Percentiles rank a stretch among this genome's conserved stretches.
phyloP scores from a whole-genome alignment of 2,797 vertebrate genomes.

The Chaetodon trifasciatus region DNA sequence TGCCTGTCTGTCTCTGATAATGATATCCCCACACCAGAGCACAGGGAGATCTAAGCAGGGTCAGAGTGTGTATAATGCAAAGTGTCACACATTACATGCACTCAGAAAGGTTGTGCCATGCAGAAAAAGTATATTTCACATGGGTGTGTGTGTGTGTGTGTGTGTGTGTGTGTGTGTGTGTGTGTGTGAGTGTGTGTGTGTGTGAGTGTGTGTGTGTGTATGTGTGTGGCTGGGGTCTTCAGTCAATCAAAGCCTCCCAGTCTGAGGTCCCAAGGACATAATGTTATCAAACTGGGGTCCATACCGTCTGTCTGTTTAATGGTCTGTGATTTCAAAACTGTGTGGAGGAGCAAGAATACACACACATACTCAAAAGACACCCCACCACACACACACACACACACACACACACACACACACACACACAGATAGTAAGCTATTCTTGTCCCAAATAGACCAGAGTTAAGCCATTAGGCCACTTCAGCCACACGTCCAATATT shows the following conservation, averaged over 20 bases:
- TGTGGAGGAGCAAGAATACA: constrained; percentile 6
- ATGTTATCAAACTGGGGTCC: background rate
- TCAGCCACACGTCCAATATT: constrained; percentile 79
- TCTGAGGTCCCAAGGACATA: constrained; percentile 2
- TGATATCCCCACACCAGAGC: constrained; percentile 49
- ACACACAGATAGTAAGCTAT: constrained; percentile 64
- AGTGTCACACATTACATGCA: constrained; percentile 44
- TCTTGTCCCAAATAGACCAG: constrained; percentile 71
- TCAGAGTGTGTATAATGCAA: constrained; percentile 49
- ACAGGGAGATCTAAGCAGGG: constrained; percentile 47
- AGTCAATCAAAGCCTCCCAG: constrained; percentile 4
- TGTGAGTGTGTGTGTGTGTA: background rate
- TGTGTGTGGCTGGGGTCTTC: background rate
- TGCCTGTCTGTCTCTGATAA: constrained; percentile 65
- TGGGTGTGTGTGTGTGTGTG: background rate
- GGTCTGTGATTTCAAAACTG: constrained; percentile 3
- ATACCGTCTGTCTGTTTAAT: background rate
- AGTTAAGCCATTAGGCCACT: constrained; percentile 73
- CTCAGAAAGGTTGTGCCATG: constrained; percentile 20
- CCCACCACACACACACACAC: background rate
- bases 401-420: constrained; percentile 1
- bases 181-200: background rate
- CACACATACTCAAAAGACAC: background rate
- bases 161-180: background rate
- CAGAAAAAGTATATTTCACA: constrained; percentile 2